Percentiles rank a stretch among this genome's conserved stretches.
Conservation (phyloP, 2,797 vertebrate species). For the Salarias fasciatus region DNA sequence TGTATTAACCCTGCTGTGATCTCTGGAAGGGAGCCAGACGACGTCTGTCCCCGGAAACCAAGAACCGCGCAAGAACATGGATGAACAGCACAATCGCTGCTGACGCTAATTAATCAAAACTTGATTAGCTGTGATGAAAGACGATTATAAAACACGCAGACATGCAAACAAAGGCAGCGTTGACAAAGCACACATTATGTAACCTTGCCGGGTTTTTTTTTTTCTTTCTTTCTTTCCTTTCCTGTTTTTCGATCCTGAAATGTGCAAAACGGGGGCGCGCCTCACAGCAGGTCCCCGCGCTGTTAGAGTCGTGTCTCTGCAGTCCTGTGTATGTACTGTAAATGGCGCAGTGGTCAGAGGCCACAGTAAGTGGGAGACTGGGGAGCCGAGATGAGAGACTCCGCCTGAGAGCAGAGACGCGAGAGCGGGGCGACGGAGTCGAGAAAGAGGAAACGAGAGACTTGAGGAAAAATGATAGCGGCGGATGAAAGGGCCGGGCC, state of each 20-base stretch:
- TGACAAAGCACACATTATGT: conserved; percentile 24
- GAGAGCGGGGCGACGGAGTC: background rate
- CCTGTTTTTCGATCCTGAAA: conserved; percentile 6
- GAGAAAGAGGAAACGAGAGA: conserved; percentile 1
- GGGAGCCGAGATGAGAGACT: conserved; percentile 22
- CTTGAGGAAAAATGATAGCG: conserved; percentile 15
- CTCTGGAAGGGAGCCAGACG: background rate
- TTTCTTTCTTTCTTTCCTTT: background rate
- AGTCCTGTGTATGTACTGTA: conserved; percentile 36
- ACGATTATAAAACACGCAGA: conserved; percentile 8
- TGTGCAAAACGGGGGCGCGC: conserved; percentile 23
- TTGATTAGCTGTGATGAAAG: background rate
- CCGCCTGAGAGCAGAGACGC: conserved; percentile 16
- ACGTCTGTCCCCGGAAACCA: background rate
- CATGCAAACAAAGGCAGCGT: background rate
- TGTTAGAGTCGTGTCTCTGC: conserved; percentile 44
- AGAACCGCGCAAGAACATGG: conserved; percentile 1
- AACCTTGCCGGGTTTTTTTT: conserved; percentile 6
- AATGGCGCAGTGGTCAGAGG: conserved; percentile 50
- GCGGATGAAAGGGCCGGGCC: conserved; percentile 16
- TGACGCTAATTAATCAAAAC: background rate
- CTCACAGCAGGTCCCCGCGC: conserved; percentile 21
- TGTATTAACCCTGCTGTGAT: conserved; percentile 30
- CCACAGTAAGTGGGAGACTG: conserved; percentile 33
- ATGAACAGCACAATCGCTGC: background rate